Base-by-base conservation (phyloP, 2,113 vertebrate species). In the Crypturellus undulatus region DNA sequence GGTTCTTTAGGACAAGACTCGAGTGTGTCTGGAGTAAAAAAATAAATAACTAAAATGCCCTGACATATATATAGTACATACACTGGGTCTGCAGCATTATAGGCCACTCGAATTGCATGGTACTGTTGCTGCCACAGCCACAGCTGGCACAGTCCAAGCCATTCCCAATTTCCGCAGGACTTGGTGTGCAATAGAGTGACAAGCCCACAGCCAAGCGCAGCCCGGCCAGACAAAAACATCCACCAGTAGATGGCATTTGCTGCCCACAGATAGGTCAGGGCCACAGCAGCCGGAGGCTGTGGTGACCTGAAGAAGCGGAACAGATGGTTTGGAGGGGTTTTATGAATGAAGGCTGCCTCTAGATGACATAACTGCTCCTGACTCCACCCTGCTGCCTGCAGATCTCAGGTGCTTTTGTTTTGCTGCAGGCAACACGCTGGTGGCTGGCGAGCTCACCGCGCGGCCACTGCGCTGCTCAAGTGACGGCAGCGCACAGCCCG, bases 201-300 rank as follows among this genome's bases (percentile, higher is more conserved):
- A 20, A 47, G 47, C 47, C 47, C 45, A 16, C 43, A 45, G 43
- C 15, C 43, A 16, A 45, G 43, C 43, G 5, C 47, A 10, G 47
- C 47, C 47, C 47, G 43, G 43, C 43, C 43, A 15, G 15, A 43
- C 43, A 16, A 20, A 20, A 47, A 21, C 47, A 47, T 9, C 8
- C 3, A 28, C 90, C 95, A 38, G 93, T 94, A 96, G 97, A 75
- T 96, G 96, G 94, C 97, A 81, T 11, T 16, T 34, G 73, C 71
- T 9, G 84, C 65, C 20, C 56, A 47, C 56, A 5, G 40, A 30
- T 64, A 21, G 42, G 32, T 12, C 30, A 54, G 25, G 20, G 38
- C 32, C 56, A 17, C 26, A 26, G 60, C 9, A 9, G 20, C 16
- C 15, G 38, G 60, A 70, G 49, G 32, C 68, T 43, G 43, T 26